Conservation (phyloP, 2,888 invertebrate genomes). For the Mesorhabditis spiculigera region DNA sequence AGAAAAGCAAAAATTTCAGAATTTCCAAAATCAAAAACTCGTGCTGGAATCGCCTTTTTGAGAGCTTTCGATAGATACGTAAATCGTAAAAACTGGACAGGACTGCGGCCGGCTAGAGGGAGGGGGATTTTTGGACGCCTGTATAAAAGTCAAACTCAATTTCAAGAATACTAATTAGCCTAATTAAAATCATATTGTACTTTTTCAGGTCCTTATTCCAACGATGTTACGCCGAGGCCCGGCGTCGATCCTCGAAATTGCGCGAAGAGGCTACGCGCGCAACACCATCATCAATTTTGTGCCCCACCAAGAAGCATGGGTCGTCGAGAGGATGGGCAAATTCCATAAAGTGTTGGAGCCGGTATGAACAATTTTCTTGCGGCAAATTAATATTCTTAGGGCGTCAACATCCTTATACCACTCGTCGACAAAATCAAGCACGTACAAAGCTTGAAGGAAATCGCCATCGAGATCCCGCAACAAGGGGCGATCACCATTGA, state of each 20-base stretch:
- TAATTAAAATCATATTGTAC: too few relatives aligned
- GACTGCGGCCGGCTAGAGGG: too few relatives aligned
- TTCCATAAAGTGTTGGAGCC: slow-evolving; percentile 89
- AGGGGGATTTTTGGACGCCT: too few relatives aligned
- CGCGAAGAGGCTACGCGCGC: slow-evolving; percentile 65
- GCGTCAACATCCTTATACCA: slow-evolving; percentile 85
- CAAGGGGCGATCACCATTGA: slow-evolving; percentile 90
- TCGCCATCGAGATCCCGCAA: slow-evolving; percentile 96
- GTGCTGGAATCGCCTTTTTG: too few relatives aligned
- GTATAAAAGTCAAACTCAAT: too few relatives aligned
- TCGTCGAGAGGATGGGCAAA: slow-evolving; percentile 96
- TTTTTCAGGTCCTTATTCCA: slow-evolving; percentile 5
- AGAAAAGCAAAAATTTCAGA: too few relatives aligned
- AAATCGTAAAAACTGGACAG: too few relatives aligned
- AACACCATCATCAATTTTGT: slow-evolving; percentile 95
- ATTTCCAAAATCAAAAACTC: too few relatives aligned
- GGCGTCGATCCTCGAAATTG: background rate
- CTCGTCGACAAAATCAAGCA: slow-evolving; percentile 88
- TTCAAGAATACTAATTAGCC: too few relatives aligned
- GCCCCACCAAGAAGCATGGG: slow-evolving; percentile 98
- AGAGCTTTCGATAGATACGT: too few relatives aligned
- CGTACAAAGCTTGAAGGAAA: slow-evolving; percentile 97
- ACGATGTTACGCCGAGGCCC: background rate
- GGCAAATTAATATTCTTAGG: slow-evolving; percentile 67
- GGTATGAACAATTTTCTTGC: slow-evolving; percentile 56